Conservation (phyloP, 2,888 invertebrate species). For the Drosophila trichaetosa region DNA sequence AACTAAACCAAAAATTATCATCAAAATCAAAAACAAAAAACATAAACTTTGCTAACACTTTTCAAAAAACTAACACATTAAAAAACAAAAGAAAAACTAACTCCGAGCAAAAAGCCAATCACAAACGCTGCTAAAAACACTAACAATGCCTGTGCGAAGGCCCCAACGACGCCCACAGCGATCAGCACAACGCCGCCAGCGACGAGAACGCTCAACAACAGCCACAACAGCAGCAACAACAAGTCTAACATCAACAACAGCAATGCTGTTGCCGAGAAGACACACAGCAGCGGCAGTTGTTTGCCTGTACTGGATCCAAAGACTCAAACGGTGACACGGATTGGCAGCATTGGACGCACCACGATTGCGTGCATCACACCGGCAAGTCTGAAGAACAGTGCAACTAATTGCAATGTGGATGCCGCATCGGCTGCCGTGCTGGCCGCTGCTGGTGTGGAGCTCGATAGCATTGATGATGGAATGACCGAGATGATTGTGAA, state of each 20-base stretch:
- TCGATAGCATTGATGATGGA: conserved; percentile 81
- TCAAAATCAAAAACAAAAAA: conserved; percentile 15
- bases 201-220: conserved; percentile 44
- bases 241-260: conserved; percentile 31
- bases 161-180: conserved; percentile 40
- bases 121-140: conserved; percentile 62
- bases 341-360: conserved; percentile 83
- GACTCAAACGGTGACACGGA: conserved; percentile 76
- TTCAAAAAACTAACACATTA: conserved; percentile 54
- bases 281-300: conserved; percentile 39
- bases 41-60: conserved; percentile 45
- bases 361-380: conserved; percentile 82
- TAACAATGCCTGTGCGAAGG: conserved; percentile 62
- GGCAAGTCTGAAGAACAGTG: conserved; percentile 63
- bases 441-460: conserved; percentile 81
- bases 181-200: conserved; percentile 38
- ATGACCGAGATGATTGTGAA: conserved; percentile 84
- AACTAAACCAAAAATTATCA: conserved; percentile 31
- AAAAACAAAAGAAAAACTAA: conserved; percentile 69
- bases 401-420: conserved; percentile 73
- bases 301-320: conserved; percentile 48
- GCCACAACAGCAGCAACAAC: conserved; percentile 29
- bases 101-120: conserved; percentile 63
- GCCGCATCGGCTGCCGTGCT: conserved; percentile 77
- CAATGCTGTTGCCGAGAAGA: conserved; percentile 19